A percentile compares a stretch with the other conserved stretches of the same genome.
Evolutionary conservation across 2,888 invertebrate genomes (phyloP).

Genomic region (Rapana venosa): DNA sequence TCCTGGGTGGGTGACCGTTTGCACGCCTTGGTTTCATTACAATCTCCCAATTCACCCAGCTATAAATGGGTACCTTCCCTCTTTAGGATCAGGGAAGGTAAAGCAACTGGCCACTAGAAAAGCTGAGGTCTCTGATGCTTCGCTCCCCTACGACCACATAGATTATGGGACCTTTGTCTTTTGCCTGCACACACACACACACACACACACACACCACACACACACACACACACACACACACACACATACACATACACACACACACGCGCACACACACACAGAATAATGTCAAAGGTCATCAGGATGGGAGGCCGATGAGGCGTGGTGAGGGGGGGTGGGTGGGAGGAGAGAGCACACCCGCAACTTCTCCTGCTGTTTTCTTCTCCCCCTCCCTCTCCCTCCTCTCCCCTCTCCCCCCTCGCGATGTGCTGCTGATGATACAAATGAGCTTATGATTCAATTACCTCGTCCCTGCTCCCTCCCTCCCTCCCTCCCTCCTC

Average conservation of each 20-base stretch:
- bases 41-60: too few relatives aligned
- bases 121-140: too few relatives aligned
- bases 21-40: too few relatives aligned
- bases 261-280: neutral
- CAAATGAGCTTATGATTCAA: conserved; percentile 15
- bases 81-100: too few relatives aligned
- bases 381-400: neutral
- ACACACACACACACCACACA: too few relatives aligned
- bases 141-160: too few relatives aligned
- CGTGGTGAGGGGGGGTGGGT: neutral
- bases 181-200: too few relatives aligned
- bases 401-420: neutral
- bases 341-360: neutral
- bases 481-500: neutral
- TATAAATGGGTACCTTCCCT: too few relatives aligned
- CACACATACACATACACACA: neutral
- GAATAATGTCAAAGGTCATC: neutral
- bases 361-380: neutral
- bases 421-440: neutral
- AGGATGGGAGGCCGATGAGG: neutral
- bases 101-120: too few relatives aligned
- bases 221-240: too few relatives aligned
- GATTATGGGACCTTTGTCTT: too few relatives aligned
- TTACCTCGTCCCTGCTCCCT: neutral
- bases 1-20: too few relatives aligned